Evolutionary conservation across 2,888 invertebrate genomes (phyloP).

Genomic region (Podotricha telesiphe): DNA sequence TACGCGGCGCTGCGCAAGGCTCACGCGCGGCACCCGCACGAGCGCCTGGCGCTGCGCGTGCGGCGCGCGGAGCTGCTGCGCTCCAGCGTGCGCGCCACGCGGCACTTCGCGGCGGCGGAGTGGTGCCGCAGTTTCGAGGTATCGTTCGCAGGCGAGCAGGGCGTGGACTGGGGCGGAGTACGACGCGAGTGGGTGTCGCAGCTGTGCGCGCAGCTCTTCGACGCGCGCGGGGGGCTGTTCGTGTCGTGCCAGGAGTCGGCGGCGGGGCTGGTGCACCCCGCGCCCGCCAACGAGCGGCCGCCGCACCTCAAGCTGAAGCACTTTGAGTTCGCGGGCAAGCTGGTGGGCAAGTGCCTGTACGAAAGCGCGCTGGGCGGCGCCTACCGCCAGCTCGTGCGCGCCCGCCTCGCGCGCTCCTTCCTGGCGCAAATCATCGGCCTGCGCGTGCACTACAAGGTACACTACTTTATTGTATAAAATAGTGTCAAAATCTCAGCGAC

Average conservation of each 20-base stretch:
- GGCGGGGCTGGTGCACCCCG: conserved; percentile 95
- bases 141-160: conserved; percentile 96
- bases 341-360: conserved; percentile 97
- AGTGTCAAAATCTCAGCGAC: too few relatives aligned
- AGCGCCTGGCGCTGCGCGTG: conserved; percentile 92
- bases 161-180: conserved; percentile 97
- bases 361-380: conserved; percentile 95
- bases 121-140: conserved; percentile 98
- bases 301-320: conserved; percentile 92
- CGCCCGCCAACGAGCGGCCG: conserved; percentile 84
- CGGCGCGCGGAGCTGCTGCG: conserved; percentile 91
- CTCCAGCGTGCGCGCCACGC: conserved; percentile 92
- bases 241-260: conserved; percentile 93
- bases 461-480: too few relatives aligned
- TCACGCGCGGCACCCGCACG: conserved; percentile 94
- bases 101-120: conserved; percentile 93
- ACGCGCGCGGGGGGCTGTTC: conserved; percentile 92
- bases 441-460: conserved; percentile 94
- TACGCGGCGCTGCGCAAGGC: conserved; percentile 92
- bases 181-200: conserved; percentile 97
- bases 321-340: conserved; percentile 96
- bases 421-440: conserved; percentile 97
- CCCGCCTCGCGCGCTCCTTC: conserved; percentile 95
- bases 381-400: conserved; percentile 94
- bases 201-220: conserved; percentile 93